These are phyloP conservation scores for Anguilla megastoma DNA, from an alignment of 2,797 vertebrate genomes.

Conservation along the genomic window DNA sequence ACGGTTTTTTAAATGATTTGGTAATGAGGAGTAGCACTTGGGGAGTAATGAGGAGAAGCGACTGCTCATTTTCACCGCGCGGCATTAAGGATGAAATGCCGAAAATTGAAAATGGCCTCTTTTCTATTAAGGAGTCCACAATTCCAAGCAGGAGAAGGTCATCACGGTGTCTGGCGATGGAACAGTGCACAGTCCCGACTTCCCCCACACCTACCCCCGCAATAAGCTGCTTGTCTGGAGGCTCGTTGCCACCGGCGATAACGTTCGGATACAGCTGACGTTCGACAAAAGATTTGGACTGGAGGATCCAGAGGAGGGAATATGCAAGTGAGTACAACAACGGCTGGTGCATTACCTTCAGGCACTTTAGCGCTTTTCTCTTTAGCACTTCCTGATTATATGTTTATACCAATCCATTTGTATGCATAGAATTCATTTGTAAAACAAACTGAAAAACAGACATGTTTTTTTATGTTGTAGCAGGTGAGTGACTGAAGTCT, in stretches of 20 bases:
- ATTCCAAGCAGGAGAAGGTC: slow-evolving; percentile 91
- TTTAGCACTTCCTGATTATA: neutral
- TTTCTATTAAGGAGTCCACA: slow-evolving; percentile 81
- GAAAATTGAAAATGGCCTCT: neutral
- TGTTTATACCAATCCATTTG: neutral
- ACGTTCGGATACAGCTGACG: slow-evolving; percentile 88
- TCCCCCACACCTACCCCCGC: slow-evolving; percentile 89
- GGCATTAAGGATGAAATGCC: neutral
- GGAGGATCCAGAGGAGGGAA: slow-evolving; percentile 93
- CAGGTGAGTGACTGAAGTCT: neutral
- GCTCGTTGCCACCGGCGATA: slow-evolving; percentile 81
- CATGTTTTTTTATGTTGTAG: neutral
- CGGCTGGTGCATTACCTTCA: neutral
- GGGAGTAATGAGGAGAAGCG: neutral
- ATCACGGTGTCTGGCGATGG: slow-evolving; percentile 88
- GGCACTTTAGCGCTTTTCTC: neutral
- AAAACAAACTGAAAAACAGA: neutral
- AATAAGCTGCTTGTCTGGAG: slow-evolving; percentile 86
- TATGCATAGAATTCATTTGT: neutral
- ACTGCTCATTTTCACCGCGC: neutral
- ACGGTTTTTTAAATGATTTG: neutral
- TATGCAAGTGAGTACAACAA: slow-evolving; percentile 91
- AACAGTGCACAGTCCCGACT: slow-evolving; percentile 90
- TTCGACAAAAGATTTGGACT: slow-evolving; percentile 95
- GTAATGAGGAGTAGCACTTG: neutral